These are phyloP conservation scores for Vanessa atalanta DNA, from an alignment of 1,140 invertebrate genomes.

Conservation along the genomic window DNA sequence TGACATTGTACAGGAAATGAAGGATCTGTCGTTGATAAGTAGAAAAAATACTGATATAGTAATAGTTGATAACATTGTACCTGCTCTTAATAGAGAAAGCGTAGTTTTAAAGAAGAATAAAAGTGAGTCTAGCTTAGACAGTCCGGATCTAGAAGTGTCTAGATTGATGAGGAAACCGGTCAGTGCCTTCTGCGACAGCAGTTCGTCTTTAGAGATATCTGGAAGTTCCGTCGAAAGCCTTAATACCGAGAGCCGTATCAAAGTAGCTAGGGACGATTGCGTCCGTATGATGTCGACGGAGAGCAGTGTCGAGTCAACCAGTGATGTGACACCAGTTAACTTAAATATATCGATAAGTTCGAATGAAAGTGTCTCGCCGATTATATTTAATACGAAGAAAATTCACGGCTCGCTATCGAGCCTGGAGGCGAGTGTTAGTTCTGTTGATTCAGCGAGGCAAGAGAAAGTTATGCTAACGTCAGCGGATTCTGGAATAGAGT, in stretches of 20 bases:
- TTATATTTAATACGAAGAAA: conserved; percentile 73
- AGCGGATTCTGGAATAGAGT: conserved; percentile 77
- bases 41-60: conserved; percentile 51
- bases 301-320: conserved; percentile 70
- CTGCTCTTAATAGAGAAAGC: conserved; percentile 60
- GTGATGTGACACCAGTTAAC: conserved; percentile 69
- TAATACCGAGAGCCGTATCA: conserved; percentile 51
- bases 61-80: conserved; percentile 58
- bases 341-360: conserved; percentile 76
- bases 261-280: conserved; percentile 47
- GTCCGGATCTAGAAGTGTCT: conserved; percentile 78
- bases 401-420: conserved; percentile 77
- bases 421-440: conserved; percentile 77
- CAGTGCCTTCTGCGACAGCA: conserved; percentile 74
- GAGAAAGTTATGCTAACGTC: conserved; percentile 75
- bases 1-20: conserved; percentile 65
- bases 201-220: conserved; percentile 76
- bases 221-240: conserved; percentile 77
- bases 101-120: conserved; percentile 78
- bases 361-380: conserved; percentile 77
- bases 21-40: conserved; percentile 53
- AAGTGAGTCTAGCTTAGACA: conserved; percentile 78
- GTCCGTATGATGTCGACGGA: conserved; percentile 57
- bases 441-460: conserved; percentile 69
- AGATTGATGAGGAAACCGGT: conserved; percentile 69